These are phyloP conservation scores for Callospermophilus lateralis DNA, from an alignment of 2,113 vertebrate species.

Conservation along the genomic window DNA sequence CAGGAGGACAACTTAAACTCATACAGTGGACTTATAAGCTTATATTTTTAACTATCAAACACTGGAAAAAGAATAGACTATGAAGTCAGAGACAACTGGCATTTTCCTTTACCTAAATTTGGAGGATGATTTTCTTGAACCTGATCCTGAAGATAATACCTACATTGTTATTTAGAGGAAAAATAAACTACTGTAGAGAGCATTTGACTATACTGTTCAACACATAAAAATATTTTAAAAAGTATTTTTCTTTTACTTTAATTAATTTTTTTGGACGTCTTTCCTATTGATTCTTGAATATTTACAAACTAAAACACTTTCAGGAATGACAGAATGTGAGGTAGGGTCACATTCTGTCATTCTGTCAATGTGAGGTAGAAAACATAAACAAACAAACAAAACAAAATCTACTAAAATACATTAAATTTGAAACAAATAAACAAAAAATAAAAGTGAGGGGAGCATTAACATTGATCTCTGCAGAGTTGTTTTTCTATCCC, in stretches of 20 bases:
- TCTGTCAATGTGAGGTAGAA: no score
- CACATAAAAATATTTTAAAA: neutral
- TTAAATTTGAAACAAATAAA: neutral
- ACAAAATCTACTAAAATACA: neutral
- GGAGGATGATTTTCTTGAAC: neutral
- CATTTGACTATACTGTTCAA: neutral
- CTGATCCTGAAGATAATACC: neutral
- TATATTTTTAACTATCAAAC: neutral
- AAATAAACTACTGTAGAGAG: neutral
- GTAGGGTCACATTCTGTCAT: neutral
- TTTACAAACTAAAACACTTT: neutral
- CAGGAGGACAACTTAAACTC: neutral
- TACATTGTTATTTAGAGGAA: neutral
- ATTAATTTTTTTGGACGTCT: neutral
- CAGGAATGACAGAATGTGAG: neutral
- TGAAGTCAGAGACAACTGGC: neutral
- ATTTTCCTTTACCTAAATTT: neutral
- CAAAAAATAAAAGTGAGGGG: neutral
- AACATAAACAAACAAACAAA: neutral
- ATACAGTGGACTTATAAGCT: neutral
- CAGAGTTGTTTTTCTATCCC: neutral
- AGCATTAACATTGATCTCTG: accelerated
- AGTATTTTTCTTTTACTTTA: neutral
- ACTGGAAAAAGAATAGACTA: neutral
- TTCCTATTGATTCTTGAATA: neutral